Evolutionary conservation across 2,113 vertebrate genomes (phyloP).

Genomic region (Xiphophorus maculatus): DNA sequence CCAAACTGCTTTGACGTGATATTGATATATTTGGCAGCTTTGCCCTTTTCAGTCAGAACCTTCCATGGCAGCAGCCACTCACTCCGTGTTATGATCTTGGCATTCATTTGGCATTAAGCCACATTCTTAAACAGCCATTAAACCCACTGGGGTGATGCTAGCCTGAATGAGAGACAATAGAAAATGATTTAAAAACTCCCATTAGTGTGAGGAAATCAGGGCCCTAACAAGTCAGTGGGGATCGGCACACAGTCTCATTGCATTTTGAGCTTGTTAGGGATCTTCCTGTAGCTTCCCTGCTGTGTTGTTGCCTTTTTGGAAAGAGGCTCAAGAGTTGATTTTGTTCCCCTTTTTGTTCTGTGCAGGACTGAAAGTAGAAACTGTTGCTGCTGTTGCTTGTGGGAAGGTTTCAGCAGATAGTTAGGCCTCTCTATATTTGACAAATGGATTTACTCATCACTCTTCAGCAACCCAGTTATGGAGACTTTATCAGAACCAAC

Average conservation of each 20-base stretch:
- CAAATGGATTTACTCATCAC: neutral
- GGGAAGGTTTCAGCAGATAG: neutral
- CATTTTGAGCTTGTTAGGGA: constrained; percentile 78
- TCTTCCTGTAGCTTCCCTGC: constrained; percentile 65
- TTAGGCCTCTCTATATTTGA: neutral
- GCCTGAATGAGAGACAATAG: constrained; percentile 73
- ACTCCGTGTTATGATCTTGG: constrained; percentile 70
- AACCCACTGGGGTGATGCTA: constrained; percentile 68
- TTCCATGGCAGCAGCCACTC: constrained; percentile 66
- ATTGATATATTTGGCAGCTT: constrained; percentile 68
- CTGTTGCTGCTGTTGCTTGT: neutral
- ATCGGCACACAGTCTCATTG: constrained; percentile 68
- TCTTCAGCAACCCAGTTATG: neutral
- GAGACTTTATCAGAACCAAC: neutral
- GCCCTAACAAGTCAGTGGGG: constrained; percentile 79
- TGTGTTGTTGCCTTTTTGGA: constrained; percentile 70
- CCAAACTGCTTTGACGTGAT: constrained; percentile 61
- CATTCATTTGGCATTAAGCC: constrained; percentile 69
- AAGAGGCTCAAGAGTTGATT: constrained; percentile 39
- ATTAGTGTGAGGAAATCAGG: constrained; percentile 73
- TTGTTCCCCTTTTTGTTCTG: constrained; percentile 37
- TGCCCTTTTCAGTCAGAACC: constrained; percentile 69
- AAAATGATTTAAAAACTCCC: constrained; percentile 77
- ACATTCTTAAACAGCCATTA: constrained; percentile 65
- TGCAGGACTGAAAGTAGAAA: constrained; percentile 19